Evolutionary conservation across 2,113 vertebrate species (phyloP).

Genomic region (Silurus meridionalis): DNA sequence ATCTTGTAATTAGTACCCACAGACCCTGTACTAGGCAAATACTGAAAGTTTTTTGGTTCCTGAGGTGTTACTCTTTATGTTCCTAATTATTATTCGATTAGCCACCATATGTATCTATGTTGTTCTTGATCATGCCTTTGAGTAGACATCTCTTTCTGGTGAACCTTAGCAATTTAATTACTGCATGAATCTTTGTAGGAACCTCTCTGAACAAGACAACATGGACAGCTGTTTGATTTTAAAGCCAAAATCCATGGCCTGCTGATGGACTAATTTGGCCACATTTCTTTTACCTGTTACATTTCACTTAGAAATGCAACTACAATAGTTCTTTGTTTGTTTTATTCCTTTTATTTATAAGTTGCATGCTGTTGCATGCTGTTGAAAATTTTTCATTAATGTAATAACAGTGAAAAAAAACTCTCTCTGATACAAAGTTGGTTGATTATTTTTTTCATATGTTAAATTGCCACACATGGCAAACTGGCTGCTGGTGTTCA

Average conservation of each 20-base stretch:
- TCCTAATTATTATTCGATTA: neutral
- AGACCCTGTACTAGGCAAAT: slow-evolving; percentile 18
- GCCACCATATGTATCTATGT: neutral
- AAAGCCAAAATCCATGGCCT: neutral
- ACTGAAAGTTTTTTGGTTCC: neutral
- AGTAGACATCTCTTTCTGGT: neutral
- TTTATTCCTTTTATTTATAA: neutral
- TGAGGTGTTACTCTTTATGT: neutral
- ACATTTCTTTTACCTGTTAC: neutral
- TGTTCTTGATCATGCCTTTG: neutral
- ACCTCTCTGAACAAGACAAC: neutral
- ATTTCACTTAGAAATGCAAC: neutral
- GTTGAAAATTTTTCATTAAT: neutral
- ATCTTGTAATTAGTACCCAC: slow-evolving; percentile 17
- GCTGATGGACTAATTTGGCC: neutral
- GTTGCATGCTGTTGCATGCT: neutral
- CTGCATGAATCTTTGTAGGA: neutral
- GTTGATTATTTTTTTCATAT: neutral
- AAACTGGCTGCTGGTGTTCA: neutral
- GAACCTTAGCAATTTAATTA: neutral
- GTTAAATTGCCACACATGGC: neutral
- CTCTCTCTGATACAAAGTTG: neutral
- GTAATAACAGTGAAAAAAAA: neutral
- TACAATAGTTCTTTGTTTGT: neutral
- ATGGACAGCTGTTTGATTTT: neutral